phyloP scores from a whole-genome alignment of 2,888 invertebrate species.

The Chloroclystis v-ata region DNA sequence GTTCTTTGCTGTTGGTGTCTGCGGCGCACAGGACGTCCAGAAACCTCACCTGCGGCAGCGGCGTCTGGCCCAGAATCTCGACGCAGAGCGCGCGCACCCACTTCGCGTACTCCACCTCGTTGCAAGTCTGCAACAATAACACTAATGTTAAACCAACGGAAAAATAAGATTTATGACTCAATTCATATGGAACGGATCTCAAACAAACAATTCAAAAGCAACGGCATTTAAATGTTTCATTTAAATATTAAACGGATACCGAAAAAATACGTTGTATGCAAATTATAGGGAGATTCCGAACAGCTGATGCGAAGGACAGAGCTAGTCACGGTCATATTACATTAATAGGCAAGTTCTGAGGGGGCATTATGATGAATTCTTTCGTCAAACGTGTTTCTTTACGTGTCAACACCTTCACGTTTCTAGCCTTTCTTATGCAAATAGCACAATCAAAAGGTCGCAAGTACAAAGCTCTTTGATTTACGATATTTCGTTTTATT shows the following conservation, averaged over 20 bases:
- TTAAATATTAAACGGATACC: conserved; percentile 32
- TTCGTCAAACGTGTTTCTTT: conserved; percentile 60
- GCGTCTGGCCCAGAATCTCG: conserved; percentile 86
- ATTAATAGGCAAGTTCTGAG: conserved; percentile 37
- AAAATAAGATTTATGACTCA: conserved; percentile 39
- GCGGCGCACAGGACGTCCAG: conserved; percentile 83
- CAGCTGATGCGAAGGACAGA: conserved; percentile 44
- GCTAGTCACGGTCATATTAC: conserved; percentile 50
- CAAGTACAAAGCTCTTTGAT: conserved; percentile 65
- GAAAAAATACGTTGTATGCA: conserved; percentile 29
- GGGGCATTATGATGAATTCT: conserved; percentile 28
- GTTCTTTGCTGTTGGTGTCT: conserved; percentile 63
- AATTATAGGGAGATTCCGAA: conserved; percentile 43
- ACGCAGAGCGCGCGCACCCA: conserved; percentile 87
- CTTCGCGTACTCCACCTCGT: conserved; percentile 82
- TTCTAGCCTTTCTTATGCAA: conserved; percentile 73
- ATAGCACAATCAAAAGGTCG: conserved; percentile 64
- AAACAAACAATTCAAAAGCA: conserved; percentile 26
- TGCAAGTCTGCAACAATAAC: conserved; percentile 81
- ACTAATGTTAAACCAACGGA: conserved; percentile 26
- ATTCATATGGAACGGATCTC: conserved; percentile 28
- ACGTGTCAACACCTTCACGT: conserved; percentile 73
- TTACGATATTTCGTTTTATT: conserved; percentile 68
- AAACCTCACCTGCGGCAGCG: conserved; percentile 84
- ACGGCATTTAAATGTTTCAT: conserved; percentile 29